Base-by-base conservation (phyloP, 2,888 invertebrate species). In the Eupithecia dodoneata region DNA sequence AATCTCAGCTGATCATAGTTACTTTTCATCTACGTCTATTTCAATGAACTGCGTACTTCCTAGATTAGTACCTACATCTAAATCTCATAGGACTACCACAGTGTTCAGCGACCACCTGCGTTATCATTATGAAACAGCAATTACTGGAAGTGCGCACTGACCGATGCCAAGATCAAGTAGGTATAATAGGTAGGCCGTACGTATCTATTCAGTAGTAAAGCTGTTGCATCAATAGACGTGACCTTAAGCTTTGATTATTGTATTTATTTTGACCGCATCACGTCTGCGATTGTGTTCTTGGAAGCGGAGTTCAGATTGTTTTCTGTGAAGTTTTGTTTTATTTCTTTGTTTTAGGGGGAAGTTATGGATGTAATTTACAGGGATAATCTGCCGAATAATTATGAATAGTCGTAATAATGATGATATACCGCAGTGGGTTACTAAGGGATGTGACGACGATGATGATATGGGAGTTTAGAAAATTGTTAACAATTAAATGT, bases 161-260 rank as follows among this genome's bases (percentile, higher is more conserved):
- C 47, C 70, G 18, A 30, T 30, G 73, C 73, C 80, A 82, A 81
- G 82, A 81, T 79, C 81, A 80, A 81, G 41, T 63, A 30, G 63
- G 63, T 63, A 1, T 63, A 63, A 63, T 30, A 10, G 63, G 10
- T 63, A 59, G 55, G 63, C 30, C 30, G 30, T 63, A 63, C 63
- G 63, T 30, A 63, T 63, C 63, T 63, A 59, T 59, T 18, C 59
- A 10, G 63, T 72, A 72, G 78, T 73, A 65, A 74, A 47, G 52
- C 5, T 63, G 72, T 82, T 82, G 82, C 82, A 70, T 82, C 79
- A 80, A 79, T 70, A 71, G 55, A 69, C 30, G 72, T 79, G 81
- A 81, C 82, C 82, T 82, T 81, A 71, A 72, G 67, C 76, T 67
- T 65, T 45, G 74, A 45, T 70, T 66, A 66, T 66, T 66, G 66